Conservation (phyloP, 1,140 invertebrate species). For the Drosophila kanapiae region DNA sequence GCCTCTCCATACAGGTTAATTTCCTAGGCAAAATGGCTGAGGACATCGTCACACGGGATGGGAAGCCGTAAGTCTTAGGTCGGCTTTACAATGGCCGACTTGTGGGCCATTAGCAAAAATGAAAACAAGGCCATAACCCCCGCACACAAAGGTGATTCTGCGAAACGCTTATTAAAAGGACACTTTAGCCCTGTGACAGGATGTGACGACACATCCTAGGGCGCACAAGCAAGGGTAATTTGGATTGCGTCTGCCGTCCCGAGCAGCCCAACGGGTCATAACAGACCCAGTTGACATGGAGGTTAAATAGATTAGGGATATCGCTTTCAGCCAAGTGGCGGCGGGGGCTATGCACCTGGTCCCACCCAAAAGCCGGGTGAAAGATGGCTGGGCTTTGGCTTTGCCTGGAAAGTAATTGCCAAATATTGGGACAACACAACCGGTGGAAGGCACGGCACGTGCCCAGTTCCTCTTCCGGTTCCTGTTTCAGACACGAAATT, state of each 20-base stretch:
- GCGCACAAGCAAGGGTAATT: slow-evolving; percentile 67
- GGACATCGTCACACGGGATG: slow-evolving; percentile 44
- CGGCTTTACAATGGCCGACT: slow-evolving; percentile 75
- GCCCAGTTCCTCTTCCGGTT: slow-evolving; percentile 25
- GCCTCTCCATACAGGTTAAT: slow-evolving; percentile 41
- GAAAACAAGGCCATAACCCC: slow-evolving; percentile 57
- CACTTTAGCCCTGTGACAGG: slow-evolving; percentile 62
- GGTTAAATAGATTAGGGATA: slow-evolving; percentile 83
- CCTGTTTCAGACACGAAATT: slow-evolving; percentile 59
- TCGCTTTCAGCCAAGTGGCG: slow-evolving; percentile 70
- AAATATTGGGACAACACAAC: slow-evolving; percentile 75
- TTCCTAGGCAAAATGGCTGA: slow-evolving; percentile 61
- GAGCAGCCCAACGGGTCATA: slow-evolving; percentile 25
- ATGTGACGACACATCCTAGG: slow-evolving; percentile 72
- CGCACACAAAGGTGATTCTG: slow-evolving; percentile 43
- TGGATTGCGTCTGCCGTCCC: slow-evolving; percentile 62
- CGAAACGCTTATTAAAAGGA: slow-evolving; percentile 80
- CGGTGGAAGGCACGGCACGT: slow-evolving; percentile 3
- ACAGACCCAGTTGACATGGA: slow-evolving; percentile 68
- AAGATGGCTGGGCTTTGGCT: slow-evolving; percentile 7
- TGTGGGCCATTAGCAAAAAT: slow-evolving; percentile 79
- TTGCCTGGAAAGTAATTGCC: slow-evolving; percentile 71
- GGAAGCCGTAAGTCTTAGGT: slow-evolving; percentile 65
- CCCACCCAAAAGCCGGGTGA: slow-evolving; percentile 5
- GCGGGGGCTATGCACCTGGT: slow-evolving; percentile 44